These are phyloP conservation scores for Philereme vetulata DNA, from an alignment of 2,888 invertebrate genomes.

Conservation along the genomic window DNA sequence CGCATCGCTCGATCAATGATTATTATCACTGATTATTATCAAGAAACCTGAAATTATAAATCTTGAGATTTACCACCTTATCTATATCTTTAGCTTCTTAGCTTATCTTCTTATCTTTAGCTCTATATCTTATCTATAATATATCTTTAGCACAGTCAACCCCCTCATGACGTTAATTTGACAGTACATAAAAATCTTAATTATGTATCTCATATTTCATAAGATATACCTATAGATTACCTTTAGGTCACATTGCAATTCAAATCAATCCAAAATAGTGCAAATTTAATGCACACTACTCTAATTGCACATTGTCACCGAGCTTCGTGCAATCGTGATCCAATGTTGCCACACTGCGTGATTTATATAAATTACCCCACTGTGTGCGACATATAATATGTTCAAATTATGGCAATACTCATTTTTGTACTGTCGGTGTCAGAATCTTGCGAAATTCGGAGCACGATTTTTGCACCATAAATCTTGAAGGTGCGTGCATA, in stretches of 20 bases:
- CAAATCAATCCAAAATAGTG: conserved; percentile 23
- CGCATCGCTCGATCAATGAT: too few relatives aligned
- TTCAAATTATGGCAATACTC: conserved; percentile 61
- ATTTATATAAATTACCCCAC: conserved; percentile 68
- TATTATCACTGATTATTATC: too few relatives aligned
- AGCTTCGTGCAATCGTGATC: conserved; percentile 69
- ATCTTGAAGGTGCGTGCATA: conserved; percentile 4
- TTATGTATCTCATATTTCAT: too few relatives aligned
- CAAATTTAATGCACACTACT: conserved; percentile 36
- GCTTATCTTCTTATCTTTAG: too few relatives aligned
- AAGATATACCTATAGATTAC: conserved; percentile 1
- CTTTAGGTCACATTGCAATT: conserved; percentile 15
- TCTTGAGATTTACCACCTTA: too few relatives aligned
- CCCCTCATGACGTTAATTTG: too few relatives aligned
- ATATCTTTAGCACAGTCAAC: too few relatives aligned
- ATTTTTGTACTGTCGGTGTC: conserved; percentile 27
- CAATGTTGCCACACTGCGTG: conserved; percentile 59
- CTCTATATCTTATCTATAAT: too few relatives aligned
- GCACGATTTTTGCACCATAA: conserved; percentile 21
- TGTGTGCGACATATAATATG: conserved; percentile 61
- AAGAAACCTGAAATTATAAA: too few relatives aligned
- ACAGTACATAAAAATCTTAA: too few relatives aligned
- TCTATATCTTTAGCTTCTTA: too few relatives aligned
- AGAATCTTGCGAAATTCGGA: conserved; percentile 20
- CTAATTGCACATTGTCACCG: conserved; percentile 70